These are phyloP conservation scores for Benthosema pterotum DNA, from an alignment of 2,797 vertebrate genomes.

Conservation along the genomic window DNA sequence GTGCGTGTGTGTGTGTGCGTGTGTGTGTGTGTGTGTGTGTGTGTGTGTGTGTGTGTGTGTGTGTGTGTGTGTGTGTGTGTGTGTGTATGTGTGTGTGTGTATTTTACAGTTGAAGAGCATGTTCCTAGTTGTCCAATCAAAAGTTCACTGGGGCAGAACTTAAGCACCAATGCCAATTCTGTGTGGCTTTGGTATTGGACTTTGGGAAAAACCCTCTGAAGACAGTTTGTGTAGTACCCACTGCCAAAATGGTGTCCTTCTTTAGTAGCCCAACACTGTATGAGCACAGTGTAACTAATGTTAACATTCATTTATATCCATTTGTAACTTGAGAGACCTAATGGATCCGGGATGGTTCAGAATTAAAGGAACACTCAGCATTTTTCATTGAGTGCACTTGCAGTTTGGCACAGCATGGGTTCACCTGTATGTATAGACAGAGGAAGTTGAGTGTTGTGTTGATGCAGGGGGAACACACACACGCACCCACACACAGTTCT, in stretches of 20 bases:
- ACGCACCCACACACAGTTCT: too few relatives aligned
- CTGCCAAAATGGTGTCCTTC: constrained; percentile 40
- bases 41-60: too few relatives aligned
- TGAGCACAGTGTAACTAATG: not conserved
- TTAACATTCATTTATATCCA: too few relatives aligned
- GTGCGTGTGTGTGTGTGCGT: too few relatives aligned
- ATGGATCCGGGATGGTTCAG: too few relatives aligned
- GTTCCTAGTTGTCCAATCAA: constrained; percentile 28
- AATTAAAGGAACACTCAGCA: too few relatives aligned
- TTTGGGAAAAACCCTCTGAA: constrained; percentile 24
- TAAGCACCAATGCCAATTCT: constrained; percentile 15
- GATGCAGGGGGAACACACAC: too few relatives aligned
- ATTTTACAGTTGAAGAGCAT: not conserved
- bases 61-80: too few relatives aligned
- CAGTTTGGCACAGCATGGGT: constrained; percentile 30
- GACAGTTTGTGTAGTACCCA: constrained; percentile 19
- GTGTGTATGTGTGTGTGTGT: too few relatives aligned
- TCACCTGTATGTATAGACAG: constrained; percentile 9
- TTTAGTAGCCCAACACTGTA: constrained; percentile 15
- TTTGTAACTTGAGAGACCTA: too few relatives aligned
- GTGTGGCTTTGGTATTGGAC: constrained; percentile 31
- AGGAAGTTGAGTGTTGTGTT: too few relatives aligned
- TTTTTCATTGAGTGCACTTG: constrained; percentile 34
- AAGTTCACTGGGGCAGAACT: constrained; percentile 35
- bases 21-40: too few relatives aligned